Conservation (phyloP, 2,888 invertebrate species). For the Coelopa pilipes region DNA sequence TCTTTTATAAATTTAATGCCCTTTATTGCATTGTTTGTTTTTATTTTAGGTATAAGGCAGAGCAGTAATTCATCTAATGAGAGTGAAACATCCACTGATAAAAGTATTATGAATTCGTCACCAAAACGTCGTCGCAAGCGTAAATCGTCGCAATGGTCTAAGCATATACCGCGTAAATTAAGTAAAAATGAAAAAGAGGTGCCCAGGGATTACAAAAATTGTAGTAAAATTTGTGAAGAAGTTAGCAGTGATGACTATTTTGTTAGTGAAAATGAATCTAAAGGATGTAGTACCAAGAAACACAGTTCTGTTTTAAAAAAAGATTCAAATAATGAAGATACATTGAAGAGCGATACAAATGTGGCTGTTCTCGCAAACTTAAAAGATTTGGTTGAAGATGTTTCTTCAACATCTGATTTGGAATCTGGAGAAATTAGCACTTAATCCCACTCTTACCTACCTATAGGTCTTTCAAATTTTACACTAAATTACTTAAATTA, state of each 20-base stretch:
- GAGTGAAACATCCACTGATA: conserved; percentile 10
- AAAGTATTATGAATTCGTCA: not conserved
- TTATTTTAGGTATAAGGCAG: not conserved
- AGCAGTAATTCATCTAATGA: not conserved
- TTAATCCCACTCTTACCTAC: too few relatives aligned
- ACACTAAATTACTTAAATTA: too few relatives aligned
- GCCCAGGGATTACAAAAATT: not conserved
- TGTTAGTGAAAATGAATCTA: conserved; percentile 37
- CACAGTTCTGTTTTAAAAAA: too few relatives aligned
- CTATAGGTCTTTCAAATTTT: too few relatives aligned
- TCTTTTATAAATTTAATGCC: not conserved
- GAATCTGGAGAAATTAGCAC: conserved; percentile 58
- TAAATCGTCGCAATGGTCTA: conserved; percentile 14
- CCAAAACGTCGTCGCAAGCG: conserved; percentile 30
- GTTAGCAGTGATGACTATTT: conserved; percentile 51
- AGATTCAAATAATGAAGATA: not conserved
- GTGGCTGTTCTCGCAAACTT: conserved; percentile 44
- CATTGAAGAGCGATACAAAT: conserved; percentile 16
- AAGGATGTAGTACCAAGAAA: conserved; percentile 9
- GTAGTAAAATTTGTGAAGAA: conserved; percentile 44
- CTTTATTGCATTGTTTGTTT: not conserved
- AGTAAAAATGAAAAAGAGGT: not conserved
- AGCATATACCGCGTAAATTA: not conserved
- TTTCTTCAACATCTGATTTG: conserved; percentile 57
- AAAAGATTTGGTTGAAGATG: conserved; percentile 55